These are phyloP conservation scores for Siniperca obscura DNA, from an alignment of 2,797 vertebrate genomes.

Conservation along the genomic window DNA sequence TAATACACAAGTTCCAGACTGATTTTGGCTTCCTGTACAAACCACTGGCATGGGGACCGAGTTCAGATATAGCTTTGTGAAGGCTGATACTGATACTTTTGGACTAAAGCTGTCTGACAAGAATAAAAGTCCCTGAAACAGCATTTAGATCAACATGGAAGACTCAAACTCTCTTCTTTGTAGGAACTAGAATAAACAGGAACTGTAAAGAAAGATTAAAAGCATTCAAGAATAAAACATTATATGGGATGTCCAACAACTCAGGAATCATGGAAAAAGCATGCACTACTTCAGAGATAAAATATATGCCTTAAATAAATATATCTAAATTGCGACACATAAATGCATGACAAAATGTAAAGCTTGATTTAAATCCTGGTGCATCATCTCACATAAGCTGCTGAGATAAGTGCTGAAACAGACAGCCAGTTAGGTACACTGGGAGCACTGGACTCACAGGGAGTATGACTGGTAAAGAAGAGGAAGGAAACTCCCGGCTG, in stretches of 20 bases:
- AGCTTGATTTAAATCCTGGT: not conserved
- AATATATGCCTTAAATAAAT: not conserved
- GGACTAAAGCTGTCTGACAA: not conserved
- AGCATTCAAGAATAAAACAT: not conserved
- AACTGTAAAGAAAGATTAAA: not conserved
- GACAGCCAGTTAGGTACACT: not conserved
- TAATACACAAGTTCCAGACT: constrained; percentile 21
- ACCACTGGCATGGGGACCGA: not conserved
- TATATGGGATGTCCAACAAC: not conserved
- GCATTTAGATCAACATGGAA: not conserved
- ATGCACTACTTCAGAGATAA: not conserved
- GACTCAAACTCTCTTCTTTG: not conserved
- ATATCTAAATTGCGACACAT: not conserved
- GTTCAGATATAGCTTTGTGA: not conserved
- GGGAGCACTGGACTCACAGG: constrained; percentile 86
- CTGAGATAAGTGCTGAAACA: not conserved
- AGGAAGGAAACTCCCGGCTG: constrained; percentile 86
- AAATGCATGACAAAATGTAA: not conserved
- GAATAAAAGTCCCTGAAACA: not conserved
- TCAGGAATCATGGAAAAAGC: not conserved
- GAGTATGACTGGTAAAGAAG: constrained; percentile 96
- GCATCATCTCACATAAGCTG: not conserved
- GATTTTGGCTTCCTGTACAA: not conserved
- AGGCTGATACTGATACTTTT: too few relatives aligned
- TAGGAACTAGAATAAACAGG: not conserved